Evolutionary conservation across 53 echinoderm and acorn worm genomes (phyloP).

Genomic region (Crossaster papposus): DNA sequence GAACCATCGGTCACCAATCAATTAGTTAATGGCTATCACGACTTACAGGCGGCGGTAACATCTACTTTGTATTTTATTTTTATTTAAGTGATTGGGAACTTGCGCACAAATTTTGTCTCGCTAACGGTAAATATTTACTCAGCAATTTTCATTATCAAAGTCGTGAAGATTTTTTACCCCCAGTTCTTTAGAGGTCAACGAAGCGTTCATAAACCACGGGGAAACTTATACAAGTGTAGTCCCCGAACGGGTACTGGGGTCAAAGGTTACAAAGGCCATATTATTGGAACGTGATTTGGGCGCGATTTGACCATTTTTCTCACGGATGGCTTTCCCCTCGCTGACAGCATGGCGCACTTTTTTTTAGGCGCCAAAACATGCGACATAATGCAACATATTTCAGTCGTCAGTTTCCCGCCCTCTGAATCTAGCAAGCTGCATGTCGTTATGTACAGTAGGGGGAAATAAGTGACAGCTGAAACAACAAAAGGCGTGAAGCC

Average conservation of each 20-base stretch:
- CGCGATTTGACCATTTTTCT: constrained; percentile 48
- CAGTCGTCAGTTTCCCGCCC: background rate
- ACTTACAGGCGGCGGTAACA: background rate
- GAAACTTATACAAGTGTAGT: background rate
- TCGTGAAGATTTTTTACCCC: background rate
- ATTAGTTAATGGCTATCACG: constrained; percentile 43
- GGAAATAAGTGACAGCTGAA: constrained; percentile 49
- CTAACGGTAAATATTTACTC: constrained; percentile 39
- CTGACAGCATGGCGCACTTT: constrained; percentile 57
- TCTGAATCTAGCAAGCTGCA: background rate
- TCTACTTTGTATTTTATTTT: constrained; percentile 10
- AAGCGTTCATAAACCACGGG: constrained; percentile 20
- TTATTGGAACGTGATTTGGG: constrained; percentile 60
- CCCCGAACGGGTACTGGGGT: constrained; percentile 18
- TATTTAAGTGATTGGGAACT: constrained; percentile 23
- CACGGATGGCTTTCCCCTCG: constrained; percentile 21
- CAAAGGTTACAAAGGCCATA: constrained; percentile 53
- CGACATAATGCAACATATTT: constrained; percentile 44
- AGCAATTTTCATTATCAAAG: constrained; percentile 18
- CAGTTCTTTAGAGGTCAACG: constrained; percentile 21
- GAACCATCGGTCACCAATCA: constrained; percentile 9
- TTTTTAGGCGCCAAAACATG: constrained; percentile 11
- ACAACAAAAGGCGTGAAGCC: constrained; percentile 43
- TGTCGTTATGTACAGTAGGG: background rate
- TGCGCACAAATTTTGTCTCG: constrained; percentile 20